These are phyloP conservation scores for Meloidogyne floridensis DNA, from an alignment of 1,140 invertebrate genomes.

Conservation along the genomic window DNA sequence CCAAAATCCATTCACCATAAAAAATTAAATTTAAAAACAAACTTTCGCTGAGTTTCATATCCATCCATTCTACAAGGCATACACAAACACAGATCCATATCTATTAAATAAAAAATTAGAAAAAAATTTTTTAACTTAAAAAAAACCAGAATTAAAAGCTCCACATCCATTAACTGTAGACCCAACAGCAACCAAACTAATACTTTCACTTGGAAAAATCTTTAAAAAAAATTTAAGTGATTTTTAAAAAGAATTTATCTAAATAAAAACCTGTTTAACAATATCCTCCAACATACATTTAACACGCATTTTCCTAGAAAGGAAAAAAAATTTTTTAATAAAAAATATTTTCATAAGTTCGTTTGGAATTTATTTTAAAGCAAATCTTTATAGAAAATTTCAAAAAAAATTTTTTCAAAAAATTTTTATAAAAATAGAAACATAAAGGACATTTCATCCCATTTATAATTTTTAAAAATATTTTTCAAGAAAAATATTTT, in stretches of 20 bases:
- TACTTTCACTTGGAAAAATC: constrained; percentile 32
- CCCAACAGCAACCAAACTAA: constrained; percentile 46
- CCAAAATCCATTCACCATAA: not conserved
- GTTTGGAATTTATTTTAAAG: too few species aligned
- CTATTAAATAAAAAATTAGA: constrained; percentile 5
- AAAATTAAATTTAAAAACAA: not conserved
- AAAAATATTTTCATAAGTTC: too few species aligned
- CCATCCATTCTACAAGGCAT: constrained; percentile 18
- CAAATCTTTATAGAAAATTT: too few species aligned
- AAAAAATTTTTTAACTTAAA: not conserved
- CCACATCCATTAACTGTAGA: constrained; percentile 57
- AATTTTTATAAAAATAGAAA: too few species aligned
- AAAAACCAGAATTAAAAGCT: constrained; percentile 46
- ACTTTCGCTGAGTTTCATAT: constrained; percentile 32
- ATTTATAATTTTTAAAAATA: too few species aligned
- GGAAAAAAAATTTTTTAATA: not conserved
- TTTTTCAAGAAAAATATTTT: too few species aligned
- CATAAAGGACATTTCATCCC: too few species aligned
- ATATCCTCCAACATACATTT: not conserved
- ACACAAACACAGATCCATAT: constrained; percentile 51
- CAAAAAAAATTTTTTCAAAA: too few species aligned
- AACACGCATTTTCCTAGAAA: constrained; percentile 29
- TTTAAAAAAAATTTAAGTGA: constrained; percentile 15
- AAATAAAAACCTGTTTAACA: constrained; percentile 16
- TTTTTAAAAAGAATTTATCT: too few species aligned